Evolutionary conservation across 2,797 vertebrate species (phyloP).

Genomic region (Apodemus agrarius): DNA sequence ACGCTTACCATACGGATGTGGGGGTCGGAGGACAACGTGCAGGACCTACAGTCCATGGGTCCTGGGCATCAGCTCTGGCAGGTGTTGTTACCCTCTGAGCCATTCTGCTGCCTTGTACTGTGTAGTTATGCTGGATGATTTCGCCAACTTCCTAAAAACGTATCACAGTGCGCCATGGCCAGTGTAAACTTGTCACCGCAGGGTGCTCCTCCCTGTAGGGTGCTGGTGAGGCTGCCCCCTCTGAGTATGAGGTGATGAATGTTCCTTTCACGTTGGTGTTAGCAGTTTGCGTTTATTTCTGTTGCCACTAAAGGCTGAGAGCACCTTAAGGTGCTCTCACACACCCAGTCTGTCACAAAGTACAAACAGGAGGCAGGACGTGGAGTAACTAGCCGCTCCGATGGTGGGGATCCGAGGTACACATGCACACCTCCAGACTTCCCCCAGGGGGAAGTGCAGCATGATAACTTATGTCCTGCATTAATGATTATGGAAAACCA

Average conservation of each 20-base stretch:
- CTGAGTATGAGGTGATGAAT: neutral
- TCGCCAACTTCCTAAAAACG: neutral
- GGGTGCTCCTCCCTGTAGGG: neutral
- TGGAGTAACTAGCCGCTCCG: neutral
- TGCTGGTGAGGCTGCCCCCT: neutral
- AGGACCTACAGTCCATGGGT: neutral
- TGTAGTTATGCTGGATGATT: neutral
- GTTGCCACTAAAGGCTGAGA: neutral
- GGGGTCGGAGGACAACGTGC: neutral
- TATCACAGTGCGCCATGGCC: neutral
- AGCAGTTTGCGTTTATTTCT: neutral
- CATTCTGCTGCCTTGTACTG: neutral
- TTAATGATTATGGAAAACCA: neutral
- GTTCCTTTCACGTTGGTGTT: no score
- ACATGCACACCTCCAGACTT: no score
- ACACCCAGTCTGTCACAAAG: neutral
- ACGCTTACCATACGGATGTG: no score
- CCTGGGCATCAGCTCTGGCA: neutral
- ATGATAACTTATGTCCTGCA: rapidly evolving
- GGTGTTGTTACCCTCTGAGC: neutral
- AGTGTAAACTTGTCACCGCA: rapidly evolving
- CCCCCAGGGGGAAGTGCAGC: neutral
- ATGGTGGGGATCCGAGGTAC: neutral
- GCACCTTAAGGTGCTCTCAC: no score
- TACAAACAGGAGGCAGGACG: neutral